These are phyloP conservation scores for Cyclophora punctaria DNA, from an alignment of 2,888 invertebrate species.

Conservation along the genomic window DNA sequence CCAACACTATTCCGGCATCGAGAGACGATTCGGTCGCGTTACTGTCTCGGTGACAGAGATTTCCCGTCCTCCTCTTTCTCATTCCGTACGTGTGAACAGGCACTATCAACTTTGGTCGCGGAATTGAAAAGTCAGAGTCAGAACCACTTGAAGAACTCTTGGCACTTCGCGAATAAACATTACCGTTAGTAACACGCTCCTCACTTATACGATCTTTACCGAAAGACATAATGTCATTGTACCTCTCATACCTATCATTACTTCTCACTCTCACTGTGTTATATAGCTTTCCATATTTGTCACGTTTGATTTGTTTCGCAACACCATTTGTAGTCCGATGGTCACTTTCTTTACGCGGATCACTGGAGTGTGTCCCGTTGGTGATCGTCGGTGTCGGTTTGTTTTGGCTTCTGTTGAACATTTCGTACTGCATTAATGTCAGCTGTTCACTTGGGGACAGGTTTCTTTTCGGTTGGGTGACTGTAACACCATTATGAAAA, in stretches of 20 bases:
- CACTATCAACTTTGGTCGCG: conserved; percentile 89
- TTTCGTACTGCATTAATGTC: conserved; percentile 67
- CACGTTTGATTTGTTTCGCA: conserved; percentile 62
- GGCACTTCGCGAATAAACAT: conserved; percentile 55
- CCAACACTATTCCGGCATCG: conserved; percentile 61
- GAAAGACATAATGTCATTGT: conserved; percentile 60
- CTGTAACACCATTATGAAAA: conserved; percentile 58
- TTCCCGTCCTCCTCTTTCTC: conserved; percentile 86
- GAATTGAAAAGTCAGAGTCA: conserved; percentile 85
- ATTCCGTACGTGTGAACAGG: conserved; percentile 91
- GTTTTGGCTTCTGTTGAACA: conserved; percentile 53
- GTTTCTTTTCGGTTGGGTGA: conserved; percentile 71
- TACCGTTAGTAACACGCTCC: conserved; percentile 45
- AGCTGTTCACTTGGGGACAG: conserved; percentile 70
- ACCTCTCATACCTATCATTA: conserved; percentile 66
- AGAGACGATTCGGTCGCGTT: conserved; percentile 60
- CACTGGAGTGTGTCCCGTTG: conserved; percentile 51
- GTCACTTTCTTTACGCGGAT: conserved; percentile 63
- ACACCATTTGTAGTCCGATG: conserved; percentile 63
- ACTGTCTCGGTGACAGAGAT: conserved; percentile 73
- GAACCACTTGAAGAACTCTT: conserved; percentile 72
- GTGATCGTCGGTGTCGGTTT: conserved; percentile 34
- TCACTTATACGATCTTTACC: conserved; percentile 52
- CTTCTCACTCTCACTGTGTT: conserved; percentile 71
- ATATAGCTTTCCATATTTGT: conserved; percentile 63